Evolutionary conservation across 1,140 invertebrate genomes (phyloP), one percentile per base, ranked within the genome.

Genomic region (Brachionus koreanus): DNA sequence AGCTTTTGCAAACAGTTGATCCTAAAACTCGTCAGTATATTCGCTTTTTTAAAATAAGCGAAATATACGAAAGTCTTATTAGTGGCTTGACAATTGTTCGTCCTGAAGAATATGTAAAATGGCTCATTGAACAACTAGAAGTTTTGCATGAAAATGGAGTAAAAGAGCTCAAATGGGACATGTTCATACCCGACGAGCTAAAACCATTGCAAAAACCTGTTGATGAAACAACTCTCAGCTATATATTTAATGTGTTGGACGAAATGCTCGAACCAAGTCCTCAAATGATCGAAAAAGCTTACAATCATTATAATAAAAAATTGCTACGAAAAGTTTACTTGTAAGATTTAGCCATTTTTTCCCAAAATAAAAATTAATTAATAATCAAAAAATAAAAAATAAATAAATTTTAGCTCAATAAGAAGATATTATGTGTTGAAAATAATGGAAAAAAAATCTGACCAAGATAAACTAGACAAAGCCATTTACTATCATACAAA

Each of bases 121-220:
- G 76, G 76, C 7, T 79, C 10, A 79, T 79, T 19, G 76, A 79
- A 79, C 19, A 79, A 65, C n/a, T 79, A 10, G 76, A 79, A 61
- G 6, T 39, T 29, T 65, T 79, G 19, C 49, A 79, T 16, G 12
- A 49, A 23, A 43, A 39, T 65, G 61, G 76, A 4, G 25, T 79
- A 23, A 79, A 61, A 42, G 76, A 79, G 10, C 19, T 79, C 33
- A 79, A 79, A 61, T 79, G 76, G 76, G 87, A 88, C 76, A 85
- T 87, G 84, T 88, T 88, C 85, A 85, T 88, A 52, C 85, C 86
- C 23, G 85, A 86, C 35, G 43, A 83, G 19, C 85, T 87, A 85
- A 86, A 85, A 82, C 87, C 87, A 10, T 9, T 35, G 10, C 76
- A 79, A 42, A 79, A 79, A 42, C 76, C 76, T 35, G 49, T 79